These are phyloP conservation scores for Cebidichthys violaceus DNA, from an alignment of 2,113 vertebrate species.

Conservation along the genomic window DNA sequence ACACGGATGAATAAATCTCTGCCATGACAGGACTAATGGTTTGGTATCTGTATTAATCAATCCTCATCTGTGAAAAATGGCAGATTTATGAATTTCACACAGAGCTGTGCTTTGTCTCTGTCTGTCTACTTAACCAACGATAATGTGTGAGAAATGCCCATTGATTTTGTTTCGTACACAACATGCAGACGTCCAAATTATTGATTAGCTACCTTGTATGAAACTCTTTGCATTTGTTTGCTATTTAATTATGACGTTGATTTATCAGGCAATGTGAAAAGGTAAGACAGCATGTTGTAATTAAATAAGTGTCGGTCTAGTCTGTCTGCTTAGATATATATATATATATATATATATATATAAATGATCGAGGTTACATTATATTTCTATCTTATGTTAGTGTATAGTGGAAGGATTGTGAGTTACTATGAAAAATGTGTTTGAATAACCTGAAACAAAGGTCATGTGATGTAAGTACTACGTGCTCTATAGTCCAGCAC, in stretches of 20 bases:
- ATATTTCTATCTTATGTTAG: not conserved
- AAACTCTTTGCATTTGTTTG: conserved; percentile 1
- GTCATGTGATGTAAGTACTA: not conserved
- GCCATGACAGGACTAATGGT: conserved; percentile 58
- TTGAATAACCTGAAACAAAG: not conserved
- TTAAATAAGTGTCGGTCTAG: not conserved
- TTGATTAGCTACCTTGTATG: not conserved
- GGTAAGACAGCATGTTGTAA: not conserved
- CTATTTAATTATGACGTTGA: not conserved
- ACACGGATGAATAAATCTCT: conserved; percentile 51
- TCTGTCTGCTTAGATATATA: not conserved
- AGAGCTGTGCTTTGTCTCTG: conserved; percentile 13
- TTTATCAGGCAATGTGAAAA: not conserved
- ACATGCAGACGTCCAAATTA: conserved; percentile 22
- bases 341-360: not conserved
- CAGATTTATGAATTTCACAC: conserved; percentile 51
- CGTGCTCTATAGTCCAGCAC: not conserved
- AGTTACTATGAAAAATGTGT: not conserved
- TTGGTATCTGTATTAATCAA: conserved; percentile 69
- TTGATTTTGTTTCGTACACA: conserved; percentile 45
- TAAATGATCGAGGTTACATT: not conserved
- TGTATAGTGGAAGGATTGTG: not conserved
- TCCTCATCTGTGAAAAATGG: conserved; percentile 50
- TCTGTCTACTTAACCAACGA: conserved; percentile 26
- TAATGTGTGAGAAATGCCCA: conserved; percentile 45